phyloP scores from a whole-genome alignment of 2,888 invertebrate genomes.

The Papilio elwesi region DNA sequence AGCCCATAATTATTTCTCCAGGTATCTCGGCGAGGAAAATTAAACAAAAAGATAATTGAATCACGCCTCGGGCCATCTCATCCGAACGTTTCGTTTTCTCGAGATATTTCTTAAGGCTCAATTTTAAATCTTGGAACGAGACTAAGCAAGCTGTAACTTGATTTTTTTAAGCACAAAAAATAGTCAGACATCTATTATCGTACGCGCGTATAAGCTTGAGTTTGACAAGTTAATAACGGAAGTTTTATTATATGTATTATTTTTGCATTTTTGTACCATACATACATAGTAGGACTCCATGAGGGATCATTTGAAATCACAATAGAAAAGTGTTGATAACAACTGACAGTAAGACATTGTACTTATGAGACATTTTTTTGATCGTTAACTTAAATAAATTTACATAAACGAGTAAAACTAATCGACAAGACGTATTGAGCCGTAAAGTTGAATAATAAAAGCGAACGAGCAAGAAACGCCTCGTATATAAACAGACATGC shows the following conservation, averaged over 20 bases:
- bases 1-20: conserved; percentile 13
- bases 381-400: neutral
- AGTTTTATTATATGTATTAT: too few species aligned
- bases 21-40: conserved; percentile 16
- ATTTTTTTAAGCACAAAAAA: too few species aligned
- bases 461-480: neutral
- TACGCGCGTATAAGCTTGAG: too few species aligned
- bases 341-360: too few species aligned
- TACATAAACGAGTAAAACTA: neutral
- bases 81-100: conserved; percentile 19
- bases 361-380: too few species aligned
- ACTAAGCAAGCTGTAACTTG: conserved; percentile 10
- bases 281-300: too few species aligned
- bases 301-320: too few species aligned
- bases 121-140: conserved; percentile 16
- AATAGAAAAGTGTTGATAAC: too few species aligned
- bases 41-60: conserved; percentile 31
- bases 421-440: neutral
- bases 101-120: conserved; percentile 8
- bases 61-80: conserved; percentile 13
- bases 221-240: too few species aligned
- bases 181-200: too few species aligned
- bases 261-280: too few species aligned
- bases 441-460: conserved; percentile 1
- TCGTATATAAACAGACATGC: conserved; percentile 5